phyloP scores from a whole-genome alignment of 2,888 invertebrate species.

The Tipula vernalis region DNA sequence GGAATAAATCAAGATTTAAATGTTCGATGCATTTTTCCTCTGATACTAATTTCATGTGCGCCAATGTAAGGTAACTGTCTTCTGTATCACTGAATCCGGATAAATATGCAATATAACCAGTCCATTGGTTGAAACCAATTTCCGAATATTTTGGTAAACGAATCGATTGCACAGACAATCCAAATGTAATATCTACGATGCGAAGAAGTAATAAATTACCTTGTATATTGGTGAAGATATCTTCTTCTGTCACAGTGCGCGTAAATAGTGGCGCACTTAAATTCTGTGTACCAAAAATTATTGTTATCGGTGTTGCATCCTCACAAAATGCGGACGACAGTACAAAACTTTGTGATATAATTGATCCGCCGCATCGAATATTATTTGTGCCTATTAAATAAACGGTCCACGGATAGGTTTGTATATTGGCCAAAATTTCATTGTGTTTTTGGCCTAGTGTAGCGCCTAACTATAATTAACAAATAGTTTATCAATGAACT shows the following conservation, averaged over 20 bases:
- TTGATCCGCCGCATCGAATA: neutral
- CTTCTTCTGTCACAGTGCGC: neutral
- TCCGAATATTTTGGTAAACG: neutral
- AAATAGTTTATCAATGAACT: neutral
- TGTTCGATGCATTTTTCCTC: neutral
- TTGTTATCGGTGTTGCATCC: neutral
- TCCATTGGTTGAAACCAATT: neutral
- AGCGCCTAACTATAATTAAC: neutral
- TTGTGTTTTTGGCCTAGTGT: neutral
- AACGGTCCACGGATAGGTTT: neutral
- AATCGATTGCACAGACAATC: neutral
- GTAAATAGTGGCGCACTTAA: neutral
- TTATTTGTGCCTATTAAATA: neutral
- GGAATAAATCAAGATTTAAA: neutral
- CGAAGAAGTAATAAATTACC: neutral
- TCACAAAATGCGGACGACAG: neutral
- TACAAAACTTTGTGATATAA: neutral
- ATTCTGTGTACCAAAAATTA: neutral
- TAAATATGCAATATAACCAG: neutral
- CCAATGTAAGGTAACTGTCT: neutral
- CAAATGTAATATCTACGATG: neutral
- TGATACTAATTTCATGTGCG: neutral
- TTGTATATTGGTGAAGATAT: neutral
- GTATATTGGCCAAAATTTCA: neutral
- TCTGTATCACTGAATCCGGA: neutral